These are phyloP conservation scores for Amorpha juglandis DNA, from an alignment of 2,888 invertebrate genomes.

Conservation along the genomic window DNA sequence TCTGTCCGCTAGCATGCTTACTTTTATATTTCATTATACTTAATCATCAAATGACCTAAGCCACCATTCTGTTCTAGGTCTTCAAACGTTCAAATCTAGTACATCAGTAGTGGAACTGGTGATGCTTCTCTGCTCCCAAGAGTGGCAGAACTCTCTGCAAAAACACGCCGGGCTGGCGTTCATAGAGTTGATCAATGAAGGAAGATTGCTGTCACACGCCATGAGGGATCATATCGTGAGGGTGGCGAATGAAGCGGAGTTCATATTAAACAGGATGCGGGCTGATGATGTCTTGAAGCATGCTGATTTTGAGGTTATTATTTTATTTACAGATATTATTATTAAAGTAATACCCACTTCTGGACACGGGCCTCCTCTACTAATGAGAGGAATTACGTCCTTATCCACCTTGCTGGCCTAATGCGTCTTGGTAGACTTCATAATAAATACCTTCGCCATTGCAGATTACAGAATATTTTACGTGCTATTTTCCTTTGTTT, in stretches of 20 bases:
- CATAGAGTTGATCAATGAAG: constrained; percentile 99
- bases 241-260: constrained; percentile 99
- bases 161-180: constrained; percentile 99
- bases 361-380: no score
- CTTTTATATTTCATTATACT: background rate
- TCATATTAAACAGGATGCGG: constrained; percentile 98
- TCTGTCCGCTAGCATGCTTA: no score
- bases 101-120: constrained; percentile 99
- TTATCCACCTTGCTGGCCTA: no score
- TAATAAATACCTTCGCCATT: no score
- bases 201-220: constrained; percentile 97
- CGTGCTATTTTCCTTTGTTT: no score
- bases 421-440: no score
- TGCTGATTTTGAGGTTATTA: constrained; percentile 93
- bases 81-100: constrained; percentile 98
- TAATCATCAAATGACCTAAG: no score
- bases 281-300: constrained; percentile 99
- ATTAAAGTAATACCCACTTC: no score
- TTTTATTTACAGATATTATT: no score
- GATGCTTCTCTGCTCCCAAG: constrained; percentile 99
- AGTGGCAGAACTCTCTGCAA: constrained; percentile 99
- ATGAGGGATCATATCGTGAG: constrained; percentile 99
- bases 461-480: no score
- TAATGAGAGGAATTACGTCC: no score
- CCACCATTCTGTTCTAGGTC: constrained; percentile 80